A percentile compares a stretch with the other conserved stretches of the same genome.
phyloP scores from a whole-genome alignment of 2,888 invertebrate genomes.

The Pegoplata infirma region DNA sequence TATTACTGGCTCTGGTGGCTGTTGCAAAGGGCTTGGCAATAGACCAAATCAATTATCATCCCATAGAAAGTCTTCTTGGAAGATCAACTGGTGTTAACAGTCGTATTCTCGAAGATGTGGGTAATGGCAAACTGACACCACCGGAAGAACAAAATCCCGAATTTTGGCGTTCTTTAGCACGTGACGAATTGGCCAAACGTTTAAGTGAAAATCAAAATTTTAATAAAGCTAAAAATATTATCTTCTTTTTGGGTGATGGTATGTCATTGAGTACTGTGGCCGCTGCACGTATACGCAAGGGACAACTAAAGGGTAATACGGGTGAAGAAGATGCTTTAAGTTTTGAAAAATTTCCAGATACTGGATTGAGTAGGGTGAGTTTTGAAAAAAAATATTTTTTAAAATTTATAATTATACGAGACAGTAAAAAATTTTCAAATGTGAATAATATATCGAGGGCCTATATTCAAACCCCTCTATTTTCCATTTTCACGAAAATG shows the following conservation, averaged over 20 bases:
- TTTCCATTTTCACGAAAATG: too few species aligned
- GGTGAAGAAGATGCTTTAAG: slow-evolving; percentile 82
- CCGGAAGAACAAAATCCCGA: slow-evolving; percentile 31
- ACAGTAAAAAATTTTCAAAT: too few species aligned
- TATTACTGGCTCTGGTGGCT: background rate
- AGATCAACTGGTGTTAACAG: too few species aligned
- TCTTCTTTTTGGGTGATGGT: slow-evolving; percentile 80
- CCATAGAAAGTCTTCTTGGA: background rate
- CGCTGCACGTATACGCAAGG: slow-evolving; percentile 83
- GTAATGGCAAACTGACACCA: slow-evolving; percentile 14
- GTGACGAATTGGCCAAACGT: slow-evolving; percentile 62
- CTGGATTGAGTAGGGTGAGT: slow-evolving; percentile 82
- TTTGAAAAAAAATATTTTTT: too few species aligned
- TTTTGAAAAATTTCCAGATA: slow-evolving; percentile 82
- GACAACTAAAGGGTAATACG: slow-evolving; percentile 79
- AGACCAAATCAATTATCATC: slow-evolving; percentile 8
- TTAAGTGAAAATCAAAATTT: slow-evolving; percentile 48
- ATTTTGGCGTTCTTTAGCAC: slow-evolving; percentile 67
- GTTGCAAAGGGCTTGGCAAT: background rate
- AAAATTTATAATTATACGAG: too few species aligned
- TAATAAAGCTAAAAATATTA: slow-evolving; percentile 70
- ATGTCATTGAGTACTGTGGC: slow-evolving; percentile 85
- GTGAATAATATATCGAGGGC: too few species aligned
- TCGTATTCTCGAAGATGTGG: background rate
- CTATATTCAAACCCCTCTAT: too few species aligned